phyloP scores from a whole-genome alignment of 1,140 invertebrate genomes.

The Drosophila aff. region DNA sequence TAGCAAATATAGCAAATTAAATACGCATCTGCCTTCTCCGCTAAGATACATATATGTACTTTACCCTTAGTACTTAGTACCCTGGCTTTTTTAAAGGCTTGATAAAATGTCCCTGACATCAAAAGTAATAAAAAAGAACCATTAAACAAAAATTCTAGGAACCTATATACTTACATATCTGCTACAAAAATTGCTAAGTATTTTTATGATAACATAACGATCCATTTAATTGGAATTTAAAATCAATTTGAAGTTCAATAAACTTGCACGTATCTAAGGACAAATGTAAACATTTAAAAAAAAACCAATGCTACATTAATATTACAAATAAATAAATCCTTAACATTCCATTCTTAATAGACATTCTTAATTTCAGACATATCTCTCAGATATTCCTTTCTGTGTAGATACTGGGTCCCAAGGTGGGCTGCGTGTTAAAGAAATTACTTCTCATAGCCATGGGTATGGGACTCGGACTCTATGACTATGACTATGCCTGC shows the following conservation, averaged over 20 bases:
- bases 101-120: constrained; percentile 1
- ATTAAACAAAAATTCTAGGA: not conserved
- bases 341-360: too few species aligned
- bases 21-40: too few species aligned
- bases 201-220: not conserved
- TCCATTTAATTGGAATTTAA: not conserved
- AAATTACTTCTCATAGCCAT: constrained; percentile 53
- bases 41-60: too few species aligned
- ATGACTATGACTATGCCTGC: not conserved
- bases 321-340: not conserved
- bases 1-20: too few species aligned
- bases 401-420: constrained; percentile 33
- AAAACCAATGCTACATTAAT: not conserved
- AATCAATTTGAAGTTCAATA: not conserved
- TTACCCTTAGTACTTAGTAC: too few species aligned
- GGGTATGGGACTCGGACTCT: constrained; percentile 2
- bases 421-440: constrained; percentile 55
- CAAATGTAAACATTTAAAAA: too few species aligned
- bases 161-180: not conserved
- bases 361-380: not conserved
- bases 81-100: not conserved
- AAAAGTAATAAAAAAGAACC: not conserved
- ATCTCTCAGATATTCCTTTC: not conserved
- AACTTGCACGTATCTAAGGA: not conserved
- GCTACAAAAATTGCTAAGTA: not conserved